Percentiles rank a stretch among this genome's conserved stretches.
Evolutionary conservation across 1,140 invertebrate species (phyloP).

Genomic region (Reticulitermes speratus): DNA sequence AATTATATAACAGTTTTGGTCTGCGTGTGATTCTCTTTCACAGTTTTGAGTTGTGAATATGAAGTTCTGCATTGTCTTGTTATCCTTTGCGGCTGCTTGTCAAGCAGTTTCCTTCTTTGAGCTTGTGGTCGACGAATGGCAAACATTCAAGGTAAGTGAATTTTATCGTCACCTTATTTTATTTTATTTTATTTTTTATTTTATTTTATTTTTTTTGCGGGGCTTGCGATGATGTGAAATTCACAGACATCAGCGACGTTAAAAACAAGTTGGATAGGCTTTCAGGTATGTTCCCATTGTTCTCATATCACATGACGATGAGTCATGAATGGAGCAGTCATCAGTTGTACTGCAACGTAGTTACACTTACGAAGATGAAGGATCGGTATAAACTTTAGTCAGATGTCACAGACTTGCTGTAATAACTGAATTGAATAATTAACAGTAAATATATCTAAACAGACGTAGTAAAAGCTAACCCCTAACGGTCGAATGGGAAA

Average conservation of each 20-base stretch:
- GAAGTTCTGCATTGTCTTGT: neutral
- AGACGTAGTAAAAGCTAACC: too few species aligned
- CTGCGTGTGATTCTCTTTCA: too few species aligned
- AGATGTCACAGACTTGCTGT: too few species aligned
- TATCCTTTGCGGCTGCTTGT: conserved; percentile 45
- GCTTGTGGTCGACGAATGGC: conserved; percentile 72
- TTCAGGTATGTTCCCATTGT: neutral
- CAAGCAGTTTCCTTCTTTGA: conserved; percentile 67
- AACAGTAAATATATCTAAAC: too few species aligned
- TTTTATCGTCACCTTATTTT: neutral
- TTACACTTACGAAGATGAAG: too few species aligned
- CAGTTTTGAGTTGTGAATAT: neutral
- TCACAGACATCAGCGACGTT: neutral
- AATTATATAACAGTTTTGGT: too few species aligned
- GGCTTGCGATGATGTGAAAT: neutral
- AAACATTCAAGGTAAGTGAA: conserved; percentile 64
- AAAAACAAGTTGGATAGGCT: neutral
- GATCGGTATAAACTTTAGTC: too few species aligned
- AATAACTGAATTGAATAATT: too few species aligned
- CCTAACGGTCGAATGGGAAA: too few species aligned
- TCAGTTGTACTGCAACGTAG: too few species aligned
- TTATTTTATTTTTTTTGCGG: neutral
- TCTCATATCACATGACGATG: conserved; percentile 15
- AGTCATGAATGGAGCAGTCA: neutral
- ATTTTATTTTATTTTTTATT: neutral